Percentiles rank a stretch among this genome's conserved stretches.
phyloP scores from a whole-genome alignment of 2,797 vertebrate genomes.

The Simalia tracyae region DNA sequence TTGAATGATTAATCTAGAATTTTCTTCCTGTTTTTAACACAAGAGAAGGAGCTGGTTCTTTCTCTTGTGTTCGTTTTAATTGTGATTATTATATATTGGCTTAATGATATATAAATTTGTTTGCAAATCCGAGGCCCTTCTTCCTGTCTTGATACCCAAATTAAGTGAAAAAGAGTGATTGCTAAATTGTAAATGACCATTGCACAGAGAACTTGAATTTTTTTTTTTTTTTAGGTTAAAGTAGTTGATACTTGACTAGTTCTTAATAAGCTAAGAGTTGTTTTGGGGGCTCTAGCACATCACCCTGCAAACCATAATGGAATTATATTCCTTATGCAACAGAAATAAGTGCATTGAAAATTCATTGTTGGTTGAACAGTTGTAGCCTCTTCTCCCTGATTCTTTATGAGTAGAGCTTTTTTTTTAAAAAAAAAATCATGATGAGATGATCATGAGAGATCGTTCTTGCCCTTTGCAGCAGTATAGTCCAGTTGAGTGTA shows the following conservation, averaged over 20 bases:
- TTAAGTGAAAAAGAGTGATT: slow-evolving; percentile 6
- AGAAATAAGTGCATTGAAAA: neutral
- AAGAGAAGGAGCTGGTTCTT: slow-evolving; percentile 22
- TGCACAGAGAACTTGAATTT: slow-evolving; percentile 9
- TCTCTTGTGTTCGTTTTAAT: neutral
- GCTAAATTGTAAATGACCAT: neutral
- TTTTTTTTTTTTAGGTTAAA: slow-evolving; percentile 15
- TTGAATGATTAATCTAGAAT: neutral
- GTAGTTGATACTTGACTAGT: neutral
- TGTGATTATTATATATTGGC: neutral
- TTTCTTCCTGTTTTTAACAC: neutral
- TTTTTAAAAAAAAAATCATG: neutral
- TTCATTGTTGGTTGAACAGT: neutral
- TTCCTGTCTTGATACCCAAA: neutral
- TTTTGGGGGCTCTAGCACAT: neutral
- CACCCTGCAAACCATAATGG: neutral
- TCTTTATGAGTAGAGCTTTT: neutral
- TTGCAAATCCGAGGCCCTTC: neutral
- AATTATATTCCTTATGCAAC: neutral
- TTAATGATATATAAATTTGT: neutral
- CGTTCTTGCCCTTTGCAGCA: neutral
- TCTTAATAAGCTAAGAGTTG: neutral
- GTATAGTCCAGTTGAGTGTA: neutral
- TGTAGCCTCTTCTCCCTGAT: neutral
- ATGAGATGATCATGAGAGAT: neutral